Evolutionary conservation across 1,140 invertebrate species (phyloP).

Genomic region (Saccostrea echinata): DNA sequence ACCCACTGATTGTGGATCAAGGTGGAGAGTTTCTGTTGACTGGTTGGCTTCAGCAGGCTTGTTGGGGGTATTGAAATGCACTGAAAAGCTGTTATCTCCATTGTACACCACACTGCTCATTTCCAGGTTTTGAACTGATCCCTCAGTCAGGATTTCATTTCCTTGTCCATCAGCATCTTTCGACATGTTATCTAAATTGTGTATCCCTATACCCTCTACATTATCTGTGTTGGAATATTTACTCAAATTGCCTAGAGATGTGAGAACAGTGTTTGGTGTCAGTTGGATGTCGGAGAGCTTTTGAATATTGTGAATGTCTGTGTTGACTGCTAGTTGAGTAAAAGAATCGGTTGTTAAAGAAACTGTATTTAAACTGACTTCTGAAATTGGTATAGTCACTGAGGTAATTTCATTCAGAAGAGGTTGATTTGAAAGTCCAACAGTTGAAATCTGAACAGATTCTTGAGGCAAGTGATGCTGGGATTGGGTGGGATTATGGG

Average conservation of each 20-base stretch:
- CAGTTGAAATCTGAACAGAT: not conserved
- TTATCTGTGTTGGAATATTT: conserved; percentile 26
- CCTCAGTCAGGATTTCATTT: not conserved
- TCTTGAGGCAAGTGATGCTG: conserved; percentile 8
- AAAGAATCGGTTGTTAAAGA: not conserved
- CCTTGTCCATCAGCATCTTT: conserved; percentile 27
- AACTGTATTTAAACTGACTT: not conserved
- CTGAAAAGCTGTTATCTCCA: not conserved
- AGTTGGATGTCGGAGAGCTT: not conserved
- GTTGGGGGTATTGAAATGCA: conserved; percentile 4
- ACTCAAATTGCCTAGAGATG: conserved; percentile 13
- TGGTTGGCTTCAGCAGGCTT: not conserved
- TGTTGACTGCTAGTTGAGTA: not conserved
- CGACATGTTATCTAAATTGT: not conserved
- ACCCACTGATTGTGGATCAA: not conserved
- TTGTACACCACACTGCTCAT: conserved; percentile 19
- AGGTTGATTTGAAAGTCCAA: not conserved
- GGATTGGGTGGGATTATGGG: not conserved
- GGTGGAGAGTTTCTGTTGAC: not conserved
- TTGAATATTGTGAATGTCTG: not conserved
- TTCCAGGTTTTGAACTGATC: not conserved
- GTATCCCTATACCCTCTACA: conserved; percentile 11
- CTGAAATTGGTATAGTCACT: not conserved
- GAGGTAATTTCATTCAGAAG: not conserved
- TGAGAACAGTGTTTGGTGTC: not conserved